Evolutionary conservation across 2,113 vertebrate genomes (phyloP).

Genomic region (Colius striatus): DNA sequence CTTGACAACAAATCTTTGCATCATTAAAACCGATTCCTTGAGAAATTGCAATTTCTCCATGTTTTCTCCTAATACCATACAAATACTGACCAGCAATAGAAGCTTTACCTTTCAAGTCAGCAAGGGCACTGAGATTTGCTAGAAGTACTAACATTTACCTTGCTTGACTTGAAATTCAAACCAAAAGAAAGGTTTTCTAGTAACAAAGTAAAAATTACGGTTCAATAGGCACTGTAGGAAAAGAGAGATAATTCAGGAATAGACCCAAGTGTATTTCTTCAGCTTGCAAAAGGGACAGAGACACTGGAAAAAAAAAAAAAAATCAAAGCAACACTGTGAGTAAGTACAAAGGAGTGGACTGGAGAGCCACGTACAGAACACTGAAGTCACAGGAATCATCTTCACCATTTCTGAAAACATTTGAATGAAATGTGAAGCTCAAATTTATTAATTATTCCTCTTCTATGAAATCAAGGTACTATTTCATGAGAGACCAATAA

Average conservation of each 20-base stretch:
- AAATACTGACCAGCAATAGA: background rate
- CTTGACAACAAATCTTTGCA: background rate
- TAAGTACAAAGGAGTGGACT: no score
- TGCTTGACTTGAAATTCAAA: no score
- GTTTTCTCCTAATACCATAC: background rate
- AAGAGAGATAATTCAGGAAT: background rate
- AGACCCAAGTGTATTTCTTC: background rate
- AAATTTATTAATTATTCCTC: background rate
- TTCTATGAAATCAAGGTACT: background rate
- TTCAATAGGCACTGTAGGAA: background rate
- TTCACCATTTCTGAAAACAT: background rate
- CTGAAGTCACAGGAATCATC: background rate
- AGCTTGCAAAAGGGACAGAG: no score
- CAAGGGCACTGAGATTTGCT: no score
- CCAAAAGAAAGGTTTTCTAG: no score
- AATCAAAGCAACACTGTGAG: background rate
- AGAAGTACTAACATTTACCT: no score
- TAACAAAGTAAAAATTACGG: no score
- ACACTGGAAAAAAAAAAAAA: no score
- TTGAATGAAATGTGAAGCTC: background rate
- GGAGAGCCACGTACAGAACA: background rate
- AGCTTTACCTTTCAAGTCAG: background rate
- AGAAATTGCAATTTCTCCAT: background rate
- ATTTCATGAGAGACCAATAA: background rate
- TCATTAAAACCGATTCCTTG: background rate